A percentile compares a stretch with the other conserved stretches of the same genome.
Conservation (phyloP, 2,113 vertebrate species). For the Psilopogon haemacephalus region DNA sequence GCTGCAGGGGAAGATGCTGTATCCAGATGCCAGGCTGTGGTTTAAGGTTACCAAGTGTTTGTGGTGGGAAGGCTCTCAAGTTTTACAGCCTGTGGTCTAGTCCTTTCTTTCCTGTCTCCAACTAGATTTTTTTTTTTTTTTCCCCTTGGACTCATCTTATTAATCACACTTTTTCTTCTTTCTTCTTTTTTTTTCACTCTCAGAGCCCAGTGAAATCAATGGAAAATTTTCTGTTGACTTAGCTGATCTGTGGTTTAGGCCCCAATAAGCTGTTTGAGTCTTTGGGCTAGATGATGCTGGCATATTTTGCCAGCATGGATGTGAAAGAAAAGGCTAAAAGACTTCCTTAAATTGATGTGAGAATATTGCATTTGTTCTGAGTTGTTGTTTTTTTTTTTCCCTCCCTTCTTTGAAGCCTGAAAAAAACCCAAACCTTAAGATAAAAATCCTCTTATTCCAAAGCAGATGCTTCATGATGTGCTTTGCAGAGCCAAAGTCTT, state of each 20-base stretch:
- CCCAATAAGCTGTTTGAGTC: neutral
- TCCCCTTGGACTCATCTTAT: neutral
- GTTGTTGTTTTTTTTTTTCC: neutral
- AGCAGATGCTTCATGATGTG: neutral
- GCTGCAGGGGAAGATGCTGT: slow-evolving; percentile 45
- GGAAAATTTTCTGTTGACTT: neutral
- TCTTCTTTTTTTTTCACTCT: neutral
- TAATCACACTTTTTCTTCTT: neutral
- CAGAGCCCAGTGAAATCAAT: neutral
- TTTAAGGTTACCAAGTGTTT: slow-evolving; percentile 56
- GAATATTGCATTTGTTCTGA: neutral
- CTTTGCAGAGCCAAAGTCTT: neutral
- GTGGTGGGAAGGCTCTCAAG: slow-evolving; percentile 25
- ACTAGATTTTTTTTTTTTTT: slow-evolving; percentile 13
- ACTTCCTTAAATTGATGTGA: neutral
- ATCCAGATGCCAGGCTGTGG: slow-evolving; percentile 45
- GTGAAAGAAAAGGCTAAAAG: neutral
- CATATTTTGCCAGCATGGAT: neutral
- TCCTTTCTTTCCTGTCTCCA: slow-evolving; percentile 28
- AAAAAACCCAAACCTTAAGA: neutral
- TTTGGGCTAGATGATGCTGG: neutral
- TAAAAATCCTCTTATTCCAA: neutral
- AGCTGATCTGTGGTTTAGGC: neutral
- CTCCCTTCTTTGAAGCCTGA: neutral
- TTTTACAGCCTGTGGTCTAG: slow-evolving; percentile 54